Conservation (phyloP, 2,113 vertebrate genomes). For the Ceuthmochares aereus region DNA sequence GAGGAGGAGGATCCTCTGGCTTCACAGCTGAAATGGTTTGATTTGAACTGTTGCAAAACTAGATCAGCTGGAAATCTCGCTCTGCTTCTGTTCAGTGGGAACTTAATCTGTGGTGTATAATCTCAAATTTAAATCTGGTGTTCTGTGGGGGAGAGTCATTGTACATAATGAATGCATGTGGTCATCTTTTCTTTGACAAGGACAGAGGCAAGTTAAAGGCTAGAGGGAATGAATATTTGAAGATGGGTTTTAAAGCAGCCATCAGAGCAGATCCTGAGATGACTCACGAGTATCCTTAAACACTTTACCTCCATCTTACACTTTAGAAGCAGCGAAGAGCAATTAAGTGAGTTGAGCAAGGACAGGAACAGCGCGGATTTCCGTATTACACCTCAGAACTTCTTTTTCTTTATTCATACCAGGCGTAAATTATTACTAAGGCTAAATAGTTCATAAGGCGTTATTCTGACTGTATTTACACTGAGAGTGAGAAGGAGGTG, state of each 20-base stretch:
- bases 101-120: neutral
- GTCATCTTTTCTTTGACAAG: neutral
- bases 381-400: fast-evolving
- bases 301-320: neutral
- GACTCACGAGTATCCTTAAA: neutral
- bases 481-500: neutral
- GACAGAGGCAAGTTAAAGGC: neutral
- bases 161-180: fast-evolving
- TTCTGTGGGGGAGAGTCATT: neutral
- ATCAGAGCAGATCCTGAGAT: neutral
- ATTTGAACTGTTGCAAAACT: neutral
- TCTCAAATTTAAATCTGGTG: neutral
- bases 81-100: neutral
- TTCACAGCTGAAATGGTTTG: neutral
- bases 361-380: fast-evolving
- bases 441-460: neutral
- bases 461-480: neutral
- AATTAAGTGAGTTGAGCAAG: neutral
- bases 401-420: neutral
- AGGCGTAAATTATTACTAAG: neutral
- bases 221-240: neutral
- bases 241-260: neutral
- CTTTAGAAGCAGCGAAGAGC: neutral
- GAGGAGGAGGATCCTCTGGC: neutral
- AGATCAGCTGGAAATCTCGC: neutral